phyloP scores from a whole-genome alignment of 64 coral and sea anemone species.

The Stylophora pistillata region DNA sequence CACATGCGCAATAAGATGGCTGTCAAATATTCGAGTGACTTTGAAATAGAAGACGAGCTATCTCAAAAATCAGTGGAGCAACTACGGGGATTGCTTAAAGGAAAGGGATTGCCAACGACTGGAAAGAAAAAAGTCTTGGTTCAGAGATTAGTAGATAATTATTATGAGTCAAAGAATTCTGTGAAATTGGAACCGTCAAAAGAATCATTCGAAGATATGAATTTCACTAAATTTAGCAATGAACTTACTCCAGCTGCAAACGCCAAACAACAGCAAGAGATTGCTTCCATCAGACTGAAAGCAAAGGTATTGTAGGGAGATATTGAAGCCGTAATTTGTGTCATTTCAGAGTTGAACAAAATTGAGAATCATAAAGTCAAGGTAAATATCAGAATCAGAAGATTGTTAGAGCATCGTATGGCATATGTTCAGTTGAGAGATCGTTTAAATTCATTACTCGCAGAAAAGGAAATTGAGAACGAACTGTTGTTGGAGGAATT shows the following conservation, averaged over 20 bases:
- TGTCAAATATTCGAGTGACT: no score
- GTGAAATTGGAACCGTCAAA: not conserved
- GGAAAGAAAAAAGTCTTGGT: conserved; percentile 10
- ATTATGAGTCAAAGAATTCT: conserved; percentile 13
- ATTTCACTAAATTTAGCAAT: not conserved
- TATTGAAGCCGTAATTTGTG: conserved; percentile 30
- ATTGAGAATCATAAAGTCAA: conserved; percentile 6
- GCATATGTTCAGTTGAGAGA: conserved; percentile 32
- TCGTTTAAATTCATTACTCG: conserved; percentile 1
- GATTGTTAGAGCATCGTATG: conserved; percentile 13
- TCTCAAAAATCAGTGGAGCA: conserved; percentile 10
- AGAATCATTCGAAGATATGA: not conserved
- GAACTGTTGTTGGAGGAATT: conserved; percentile 31
- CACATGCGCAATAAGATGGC: not conserved
- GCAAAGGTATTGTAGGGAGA: no score
- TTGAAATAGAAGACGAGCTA: not conserved
- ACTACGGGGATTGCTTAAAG: not conserved
- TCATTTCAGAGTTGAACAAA: conserved; percentile 18
- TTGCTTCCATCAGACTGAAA: conserved; percentile 11
- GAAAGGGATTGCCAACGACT: not conserved
- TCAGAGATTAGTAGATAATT: not conserved
- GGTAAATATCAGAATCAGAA: conserved; percentile 32
- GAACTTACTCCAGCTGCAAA: not conserved
- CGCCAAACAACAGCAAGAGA: not conserved
- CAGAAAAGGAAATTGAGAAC: conserved; percentile 18